Conservation (phyloP, 2,888 invertebrate genomes). For the Drepanosiphum platanoidis region DNA sequence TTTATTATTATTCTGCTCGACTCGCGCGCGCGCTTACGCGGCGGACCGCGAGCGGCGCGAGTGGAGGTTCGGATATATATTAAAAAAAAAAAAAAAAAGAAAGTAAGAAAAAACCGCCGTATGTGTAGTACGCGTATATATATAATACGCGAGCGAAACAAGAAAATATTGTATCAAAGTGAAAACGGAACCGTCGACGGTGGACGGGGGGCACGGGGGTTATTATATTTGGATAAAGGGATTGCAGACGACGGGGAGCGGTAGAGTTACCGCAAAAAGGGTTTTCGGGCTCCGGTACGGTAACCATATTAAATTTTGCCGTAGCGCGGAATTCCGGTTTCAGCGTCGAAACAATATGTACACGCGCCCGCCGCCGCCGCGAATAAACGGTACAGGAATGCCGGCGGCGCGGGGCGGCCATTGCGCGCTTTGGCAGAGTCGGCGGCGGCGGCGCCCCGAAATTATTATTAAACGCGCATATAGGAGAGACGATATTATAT, state of each 20-base stretch:
- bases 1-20: conserved; percentile 32
- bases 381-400: conserved; percentile 56
- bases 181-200: conserved; percentile 31
- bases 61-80: conserved; percentile 20
- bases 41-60: background rate
- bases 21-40: background rate
- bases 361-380: background rate
- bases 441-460: conserved; percentile 20
- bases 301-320: conserved; percentile 62
- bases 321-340: conserved; percentile 60
- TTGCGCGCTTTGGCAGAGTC: conserved; percentile 3
- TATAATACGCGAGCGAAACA: too few species aligned
- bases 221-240: conserved; percentile 60
- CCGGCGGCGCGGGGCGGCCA: conserved; percentile 12
- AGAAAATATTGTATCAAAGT: conserved; percentile 61
- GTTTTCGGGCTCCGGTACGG: conserved; percentile 51
- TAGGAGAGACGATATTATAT: background rate
- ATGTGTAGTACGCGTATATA: too few species aligned
- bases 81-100: conserved; percentile 21
- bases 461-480: conserved; percentile 10
- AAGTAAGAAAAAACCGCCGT: background rate
- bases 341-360: conserved; percentile 53
- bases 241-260: background rate
- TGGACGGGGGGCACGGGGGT: conserved; percentile 28
- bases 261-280: conserved; percentile 58